Evolutionary conservation across 2,113 vertebrate genomes (phyloP), one percentile per base, ranked within the genome.

Genomic region (Parus major): DNA sequence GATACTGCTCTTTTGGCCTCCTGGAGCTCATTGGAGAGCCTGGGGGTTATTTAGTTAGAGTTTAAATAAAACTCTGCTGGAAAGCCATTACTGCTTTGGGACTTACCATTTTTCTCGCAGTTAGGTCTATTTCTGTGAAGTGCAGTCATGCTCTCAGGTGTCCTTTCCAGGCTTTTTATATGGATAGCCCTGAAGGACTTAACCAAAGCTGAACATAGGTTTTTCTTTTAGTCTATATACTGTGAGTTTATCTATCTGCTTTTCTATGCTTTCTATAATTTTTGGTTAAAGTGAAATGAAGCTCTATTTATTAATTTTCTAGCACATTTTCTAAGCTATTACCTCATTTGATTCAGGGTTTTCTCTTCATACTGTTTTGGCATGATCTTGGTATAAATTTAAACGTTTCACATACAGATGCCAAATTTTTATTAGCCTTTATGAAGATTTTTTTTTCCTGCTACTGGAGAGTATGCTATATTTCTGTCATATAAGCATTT

Each of bases 1-100:
- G 88, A 80, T 68, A 44, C 89, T 93, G 84, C 91, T 96, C 89
- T 77, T 94, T 93, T 91, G 96, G 88, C 79, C 79, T 96, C 88
- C 60, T 80, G 95, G 88, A 96, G 64, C 47, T 89, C 86, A 86
- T 86, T 0, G 0, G 76, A 78, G 64, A 88, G 64, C 88, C 64
- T 68, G 64, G 39, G 64, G 76, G 79, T 93, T 95, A 86, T 96
- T 95, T 86, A 92, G 78, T 59, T 76, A 56, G 50, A 90, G 68
- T 91, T 93, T 96, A 84, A 96, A 83, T 95, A 86, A 91, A 93
- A 70, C 79, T 86, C 64, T 64, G 23, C 44, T 81, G 85, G 56
- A 95, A 94, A 93, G 68, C 28, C 85, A 86, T 94, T 42, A 70
- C 70, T 90, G 91, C 63, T 73, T 78, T 82, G 82, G 47, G 68